Conservation (phyloP, 2,113 vertebrate genomes). For the Laticauda colubrina region DNA sequence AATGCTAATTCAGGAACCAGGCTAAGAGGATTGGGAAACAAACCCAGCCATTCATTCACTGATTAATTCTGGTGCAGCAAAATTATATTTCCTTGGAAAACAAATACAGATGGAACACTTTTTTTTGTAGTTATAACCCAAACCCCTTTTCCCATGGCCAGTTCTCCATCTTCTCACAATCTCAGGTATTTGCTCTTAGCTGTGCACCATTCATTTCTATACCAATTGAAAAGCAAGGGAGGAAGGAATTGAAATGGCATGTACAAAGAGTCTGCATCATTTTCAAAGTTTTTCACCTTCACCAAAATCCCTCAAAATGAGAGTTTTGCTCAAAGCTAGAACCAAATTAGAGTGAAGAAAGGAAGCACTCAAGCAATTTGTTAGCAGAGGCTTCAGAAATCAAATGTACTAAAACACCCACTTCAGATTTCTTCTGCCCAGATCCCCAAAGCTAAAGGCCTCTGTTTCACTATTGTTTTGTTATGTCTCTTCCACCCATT, state of each 20-base stretch:
- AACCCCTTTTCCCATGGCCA: background rate
- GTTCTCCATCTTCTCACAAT: background rate
- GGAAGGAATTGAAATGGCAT: background rate
- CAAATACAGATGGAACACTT: background rate
- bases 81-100: background rate
- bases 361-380: background rate
- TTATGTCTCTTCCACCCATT: background rate
- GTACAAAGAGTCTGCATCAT: background rate
- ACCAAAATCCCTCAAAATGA: background rate
- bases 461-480: background rate
- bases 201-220: background rate
- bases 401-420: background rate
- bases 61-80: background rate
- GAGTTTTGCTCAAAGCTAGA: background rate
- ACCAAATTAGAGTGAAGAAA: background rate
- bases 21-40: background rate
- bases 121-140: background rate
- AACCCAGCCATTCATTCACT: background rate
- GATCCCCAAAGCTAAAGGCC: background rate
- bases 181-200: background rate
- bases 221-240: background rate
- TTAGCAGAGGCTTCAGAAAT: background rate
- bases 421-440: background rate
- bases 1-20: background rate
- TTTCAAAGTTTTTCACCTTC: background rate